Evolutionary conservation across 2,113 vertebrate species (phyloP).

Genomic region (Hemicordylus capensis): DNA sequence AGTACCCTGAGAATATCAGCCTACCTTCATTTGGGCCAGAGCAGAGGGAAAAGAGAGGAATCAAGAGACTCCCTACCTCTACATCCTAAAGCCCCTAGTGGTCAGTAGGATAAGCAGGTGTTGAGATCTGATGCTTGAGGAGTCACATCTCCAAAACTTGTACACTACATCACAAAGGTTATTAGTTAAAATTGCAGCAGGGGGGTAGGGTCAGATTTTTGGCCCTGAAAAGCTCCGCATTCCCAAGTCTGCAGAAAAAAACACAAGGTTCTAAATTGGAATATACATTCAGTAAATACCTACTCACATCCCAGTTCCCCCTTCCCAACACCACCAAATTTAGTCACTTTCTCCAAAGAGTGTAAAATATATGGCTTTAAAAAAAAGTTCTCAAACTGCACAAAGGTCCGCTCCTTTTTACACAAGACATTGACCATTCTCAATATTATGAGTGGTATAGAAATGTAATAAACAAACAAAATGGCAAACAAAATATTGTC

Average conservation of each 20-base stretch:
- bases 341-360: background rate
- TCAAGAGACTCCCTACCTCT: no score
- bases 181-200: background rate
- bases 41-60: no score
- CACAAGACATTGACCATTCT: background rate
- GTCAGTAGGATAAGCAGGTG: no score
- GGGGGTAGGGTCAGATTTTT: background rate
- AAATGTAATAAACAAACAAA: no score
- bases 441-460: no score
- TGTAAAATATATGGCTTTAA: background rate
- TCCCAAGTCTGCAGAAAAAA: background rate
- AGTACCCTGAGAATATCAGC: no score
- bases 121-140: no score
- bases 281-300: background rate
- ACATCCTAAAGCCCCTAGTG: no score
- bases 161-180: background rate
- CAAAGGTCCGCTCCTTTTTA: background rate
- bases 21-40: no score
- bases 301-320: no score
- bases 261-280: background rate
- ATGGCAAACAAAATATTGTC: no score
- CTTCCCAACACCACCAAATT: background rate
- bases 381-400: background rate
- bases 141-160: no score
- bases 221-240: background rate